Conservation (phyloP, 2,113 vertebrate genomes). For the Apus apus region DNA sequence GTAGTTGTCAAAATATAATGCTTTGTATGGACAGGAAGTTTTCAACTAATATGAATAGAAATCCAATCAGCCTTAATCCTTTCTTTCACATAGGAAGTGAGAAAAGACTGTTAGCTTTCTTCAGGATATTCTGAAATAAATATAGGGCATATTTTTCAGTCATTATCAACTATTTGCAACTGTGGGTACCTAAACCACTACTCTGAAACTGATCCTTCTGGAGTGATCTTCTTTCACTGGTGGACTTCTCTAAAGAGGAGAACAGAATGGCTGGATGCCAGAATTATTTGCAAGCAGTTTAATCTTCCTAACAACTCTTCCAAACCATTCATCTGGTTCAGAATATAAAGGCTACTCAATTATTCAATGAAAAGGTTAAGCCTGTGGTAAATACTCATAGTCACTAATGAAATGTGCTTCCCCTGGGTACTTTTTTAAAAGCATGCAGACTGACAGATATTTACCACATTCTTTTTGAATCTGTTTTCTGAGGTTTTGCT, state of each 20-base stretch:
- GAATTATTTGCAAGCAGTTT: constrained; percentile 11
- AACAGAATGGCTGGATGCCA: not conserved
- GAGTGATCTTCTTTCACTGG: not conserved
- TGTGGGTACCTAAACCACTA: not conserved
- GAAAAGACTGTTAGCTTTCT: not conserved
- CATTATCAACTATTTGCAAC: not conserved
- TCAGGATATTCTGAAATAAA: not conserved
- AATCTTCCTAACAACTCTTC: not conserved
- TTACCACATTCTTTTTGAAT: constrained; percentile 57
- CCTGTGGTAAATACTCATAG: not conserved
- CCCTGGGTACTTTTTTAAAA: constrained; percentile 38
- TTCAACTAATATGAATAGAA: not conserved
- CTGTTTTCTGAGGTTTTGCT: constrained; percentile 4
- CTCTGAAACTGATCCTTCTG: not conserved
- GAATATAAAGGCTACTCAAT: constrained; percentile 7
- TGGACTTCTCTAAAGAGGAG: not conserved
- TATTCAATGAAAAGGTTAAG: constrained; percentile 57
- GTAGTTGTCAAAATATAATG: not conserved
- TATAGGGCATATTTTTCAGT: not conserved
- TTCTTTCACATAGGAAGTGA: not conserved
- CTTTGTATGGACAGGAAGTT: not conserved
- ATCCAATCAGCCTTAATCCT: not conserved
- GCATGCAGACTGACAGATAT: not conserved
- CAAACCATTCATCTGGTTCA: constrained; percentile 27
- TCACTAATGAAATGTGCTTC: constrained; percentile 49